Percentiles rank a stretch among this genome's conserved stretches.
Conservation (phyloP, 2,797 vertebrate species). For the Dermochelys coriacea region DNA sequence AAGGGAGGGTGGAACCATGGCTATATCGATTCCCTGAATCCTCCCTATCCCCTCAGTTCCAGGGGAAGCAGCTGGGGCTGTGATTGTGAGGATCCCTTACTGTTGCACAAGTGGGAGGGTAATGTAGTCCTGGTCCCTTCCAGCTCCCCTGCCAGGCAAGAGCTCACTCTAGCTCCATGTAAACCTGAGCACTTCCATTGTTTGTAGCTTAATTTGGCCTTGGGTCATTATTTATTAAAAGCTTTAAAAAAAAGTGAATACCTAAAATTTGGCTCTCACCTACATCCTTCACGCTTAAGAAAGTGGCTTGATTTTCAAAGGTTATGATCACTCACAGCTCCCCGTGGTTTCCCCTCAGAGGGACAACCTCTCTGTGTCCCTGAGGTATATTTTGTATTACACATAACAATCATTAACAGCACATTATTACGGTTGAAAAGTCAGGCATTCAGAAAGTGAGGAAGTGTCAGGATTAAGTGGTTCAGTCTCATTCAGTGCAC, state of each 20-base stretch:
- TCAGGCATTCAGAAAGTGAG: background rate
- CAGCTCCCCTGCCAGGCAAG: too few relatives aligned
- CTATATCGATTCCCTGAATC: background rate
- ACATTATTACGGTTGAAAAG: background rate
- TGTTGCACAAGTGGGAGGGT: background rate
- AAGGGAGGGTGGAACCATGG: background rate
- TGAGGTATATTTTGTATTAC: background rate
- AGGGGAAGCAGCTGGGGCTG: background rate
- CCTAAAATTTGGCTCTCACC: background rate
- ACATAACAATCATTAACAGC: background rate
- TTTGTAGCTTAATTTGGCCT: background rate
- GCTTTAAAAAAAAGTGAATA: too few relatives aligned
- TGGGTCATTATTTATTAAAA: background rate
- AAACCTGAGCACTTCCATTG: background rate
- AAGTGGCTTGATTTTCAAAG: background rate
- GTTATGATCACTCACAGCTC: background rate
- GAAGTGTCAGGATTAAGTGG: too few relatives aligned
- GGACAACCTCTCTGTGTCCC: background rate
- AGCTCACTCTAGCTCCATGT: background rate
- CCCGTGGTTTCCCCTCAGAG: background rate
- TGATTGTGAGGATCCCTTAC: background rate
- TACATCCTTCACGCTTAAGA: background rate
- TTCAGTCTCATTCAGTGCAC: too few relatives aligned
- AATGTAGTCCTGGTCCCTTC: background rate
- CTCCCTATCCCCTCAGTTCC: background rate